Base-by-base conservation (phyloP, 2,888 invertebrate genomes). In the Lochmaea crataegi region DNA sequence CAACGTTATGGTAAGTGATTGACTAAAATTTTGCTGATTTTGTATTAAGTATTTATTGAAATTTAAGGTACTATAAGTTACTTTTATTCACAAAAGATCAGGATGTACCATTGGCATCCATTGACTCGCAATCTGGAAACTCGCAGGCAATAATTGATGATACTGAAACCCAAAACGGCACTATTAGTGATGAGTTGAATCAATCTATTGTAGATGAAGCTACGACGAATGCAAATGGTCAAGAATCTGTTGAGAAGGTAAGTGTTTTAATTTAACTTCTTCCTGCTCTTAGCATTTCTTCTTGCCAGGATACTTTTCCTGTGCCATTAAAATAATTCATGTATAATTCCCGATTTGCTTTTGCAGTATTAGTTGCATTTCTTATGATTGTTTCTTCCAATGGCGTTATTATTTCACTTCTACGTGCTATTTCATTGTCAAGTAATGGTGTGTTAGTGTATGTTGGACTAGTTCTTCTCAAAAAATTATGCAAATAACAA, bases 401-500 rank as follows among this genome's bases (percentile, higher is more conserved):
- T 45, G 64, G 42, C 45, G 64, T 41, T 22, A 64, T 22, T 32
- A 32, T 32, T 32, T 32, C 26, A 32, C 26, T 32, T 32, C 5
- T 32, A 32, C 26, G 26, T 32, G 26, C 26, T 32, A 32, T 32
- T 32, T 32, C 26, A 32, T 32, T 32, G 5, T 32, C 26, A 32
- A 32, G 26, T 32, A 32, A 32, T 32, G 26, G 26, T 32, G 26
- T 32, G 3, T 32, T 32, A 32, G 26, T 32, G 26, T 51, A 65
- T 26, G 51, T n/a, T 51, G 22, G 32, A 65, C 65, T 65, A 22
- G 16, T 65, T 65, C 14, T 64, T 69, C 32, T 16, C 22, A 42
- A 42, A 68, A 16, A 68, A 67, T 68, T 68, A 58, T 68, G 60
- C 22, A 45, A 68, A 68, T 58, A 42, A 58, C 68, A 68, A 58